A percentile compares a stretch with the other conserved stretches of the same genome.
These are phyloP conservation scores for Eulimnadia texana DNA, from an alignment of 1,140 invertebrate species.

Conservation along the genomic window DNA sequence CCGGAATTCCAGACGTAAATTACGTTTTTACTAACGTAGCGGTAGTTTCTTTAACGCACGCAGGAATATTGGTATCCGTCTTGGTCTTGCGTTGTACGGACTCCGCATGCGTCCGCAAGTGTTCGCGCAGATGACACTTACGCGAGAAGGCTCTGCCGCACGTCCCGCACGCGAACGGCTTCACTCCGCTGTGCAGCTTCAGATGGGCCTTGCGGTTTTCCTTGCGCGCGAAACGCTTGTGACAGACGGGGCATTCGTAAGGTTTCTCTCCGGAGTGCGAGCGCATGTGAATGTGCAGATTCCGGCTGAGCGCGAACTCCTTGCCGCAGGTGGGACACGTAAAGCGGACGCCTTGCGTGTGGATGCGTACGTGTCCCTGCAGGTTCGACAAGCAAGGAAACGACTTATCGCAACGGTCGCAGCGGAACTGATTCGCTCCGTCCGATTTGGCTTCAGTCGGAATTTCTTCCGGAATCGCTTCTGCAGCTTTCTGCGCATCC, in stretches of 20 bases:
- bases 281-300: slow-evolving; percentile 22
- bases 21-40: too few species aligned
- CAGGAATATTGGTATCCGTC: not conserved
- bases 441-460: not conserved
- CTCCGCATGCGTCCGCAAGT: slow-evolving; percentile 24
- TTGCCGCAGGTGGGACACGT: slow-evolving; percentile 21
- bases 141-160: slow-evolving; percentile 26
- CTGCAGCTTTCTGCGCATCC: slow-evolving; percentile 6
- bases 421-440: slow-evolving; percentile 22
- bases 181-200: slow-evolving; percentile 21
- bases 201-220: slow-evolving; percentile 23
- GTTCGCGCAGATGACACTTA: slow-evolving; percentile 27
- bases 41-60: too few species aligned
- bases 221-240: slow-evolving; percentile 25
- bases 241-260: slow-evolving; percentile 26
- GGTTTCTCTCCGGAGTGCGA: slow-evolving; percentile 24
- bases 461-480: slow-evolving; percentile 6
- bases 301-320: slow-evolving; percentile 20
- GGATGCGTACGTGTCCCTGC: slow-evolving; percentile 28
- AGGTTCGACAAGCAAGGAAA: slow-evolving; percentile 27
- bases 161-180: slow-evolving; percentile 21
- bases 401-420: slow-evolving; percentile 28
- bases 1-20: not conserved
- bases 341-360: slow-evolving; percentile 24
- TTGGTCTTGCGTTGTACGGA: not conserved